Percentiles rank a stretch among this genome's conserved stretches.
Conservation (phyloP, 2,888 invertebrate genomes). For the Itoplectis maculator region DNA sequence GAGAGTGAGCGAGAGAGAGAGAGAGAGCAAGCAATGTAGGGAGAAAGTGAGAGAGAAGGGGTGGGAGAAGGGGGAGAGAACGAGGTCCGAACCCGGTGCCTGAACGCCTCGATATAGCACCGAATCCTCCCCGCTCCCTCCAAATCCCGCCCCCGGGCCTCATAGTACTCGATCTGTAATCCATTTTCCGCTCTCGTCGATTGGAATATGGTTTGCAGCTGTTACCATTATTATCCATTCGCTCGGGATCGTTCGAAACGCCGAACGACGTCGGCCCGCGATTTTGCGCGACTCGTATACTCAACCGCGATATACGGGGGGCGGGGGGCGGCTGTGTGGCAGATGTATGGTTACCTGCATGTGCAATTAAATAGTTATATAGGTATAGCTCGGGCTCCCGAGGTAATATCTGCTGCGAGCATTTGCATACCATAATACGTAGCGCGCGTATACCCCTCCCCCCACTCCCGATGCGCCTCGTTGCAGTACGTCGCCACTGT, state of each 20-base stretch:
- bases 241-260: conserved; percentile 42
- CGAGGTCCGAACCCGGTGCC: conserved; percentile 7
- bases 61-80: conserved; percentile 16
- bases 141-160: too few relatives aligned
- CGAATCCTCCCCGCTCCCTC: conserved; percentile 21
- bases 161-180: conserved; percentile 61
- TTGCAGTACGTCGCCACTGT: conserved; percentile 3
- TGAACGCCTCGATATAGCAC: conserved; percentile 30
- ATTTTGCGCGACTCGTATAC: conserved; percentile 24
- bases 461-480: too few relatives aligned
- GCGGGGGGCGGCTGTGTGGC: conserved; percentile 15
- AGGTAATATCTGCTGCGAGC: conserved; percentile 13
- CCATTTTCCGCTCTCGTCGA: conserved; percentile 62
- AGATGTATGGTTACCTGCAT: conserved; percentile 29
- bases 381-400: background rate
- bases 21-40: conserved; percentile 9
- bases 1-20: conserved; percentile 27
- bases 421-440: conserved; percentile 29
- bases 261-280: conserved; percentile 22
- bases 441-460: conserved; percentile 1
- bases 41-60: too few relatives aligned
- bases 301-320: conserved; percentile 20
- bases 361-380: conserved; percentile 30
- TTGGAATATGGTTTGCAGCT: conserved; percentile 63
- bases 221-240: conserved; percentile 57